Conservation (phyloP, 1,140 invertebrate species). For the Papilio aristodemus region DNA sequence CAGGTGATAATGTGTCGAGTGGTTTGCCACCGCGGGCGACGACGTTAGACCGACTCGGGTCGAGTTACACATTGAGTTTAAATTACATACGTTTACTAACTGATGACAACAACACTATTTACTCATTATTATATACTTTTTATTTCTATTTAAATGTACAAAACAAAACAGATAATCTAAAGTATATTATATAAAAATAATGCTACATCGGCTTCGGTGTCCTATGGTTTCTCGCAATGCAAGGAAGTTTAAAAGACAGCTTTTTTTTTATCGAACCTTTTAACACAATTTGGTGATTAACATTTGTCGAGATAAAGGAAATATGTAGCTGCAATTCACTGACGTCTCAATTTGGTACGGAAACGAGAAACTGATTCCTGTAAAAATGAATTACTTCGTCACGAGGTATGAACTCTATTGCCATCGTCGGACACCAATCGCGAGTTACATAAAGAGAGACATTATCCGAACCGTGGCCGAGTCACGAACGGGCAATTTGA, state of each 20-base stretch:
- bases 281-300: too few species aligned
- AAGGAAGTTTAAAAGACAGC: too few species aligned
- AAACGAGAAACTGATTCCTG: not conserved
- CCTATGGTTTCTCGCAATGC: too few species aligned
- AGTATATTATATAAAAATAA: too few species aligned
- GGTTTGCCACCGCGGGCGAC: conserved; percentile 50
- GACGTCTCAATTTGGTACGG: conserved; percentile 7
- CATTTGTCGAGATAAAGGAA: too few species aligned
- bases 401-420: conserved; percentile 9
- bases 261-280: too few species aligned
- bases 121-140: conserved; percentile 14
- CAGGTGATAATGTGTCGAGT: conserved; percentile 68
- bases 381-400: conserved; percentile 16
- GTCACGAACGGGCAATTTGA: conserved; percentile 72
- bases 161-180: not conserved
- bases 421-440: conserved; percentile 15
- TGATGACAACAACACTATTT: conserved; percentile 4
- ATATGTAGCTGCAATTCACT: not conserved
- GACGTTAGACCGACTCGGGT: conserved; percentile 22
- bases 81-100: conserved; percentile 24
- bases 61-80: conserved; percentile 7
- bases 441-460: conserved; percentile 64
- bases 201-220: too few species aligned
- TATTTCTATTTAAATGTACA: too few species aligned
- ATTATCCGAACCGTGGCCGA: conserved; percentile 51